A percentile compares a stretch with the other conserved stretches of the same genome.
phyloP scores from a whole-genome alignment of 1,140 invertebrate genomes.

The Tetragonula clypearis region DNA sequence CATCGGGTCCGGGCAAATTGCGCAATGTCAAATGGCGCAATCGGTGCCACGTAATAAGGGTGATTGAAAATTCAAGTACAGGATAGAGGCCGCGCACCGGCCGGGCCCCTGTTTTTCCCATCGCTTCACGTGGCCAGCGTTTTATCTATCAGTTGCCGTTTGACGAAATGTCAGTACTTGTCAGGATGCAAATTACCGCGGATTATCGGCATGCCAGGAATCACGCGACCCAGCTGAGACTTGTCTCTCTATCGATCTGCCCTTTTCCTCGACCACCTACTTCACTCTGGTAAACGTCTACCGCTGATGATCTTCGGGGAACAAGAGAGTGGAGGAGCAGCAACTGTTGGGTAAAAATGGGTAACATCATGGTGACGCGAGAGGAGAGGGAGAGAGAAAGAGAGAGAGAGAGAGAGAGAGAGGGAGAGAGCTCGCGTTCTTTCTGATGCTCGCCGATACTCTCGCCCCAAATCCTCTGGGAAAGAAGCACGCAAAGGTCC shows the following conservation, averaged over 20 bases:
- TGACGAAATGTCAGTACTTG: constrained; percentile 33
- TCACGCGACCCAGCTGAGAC: background rate
- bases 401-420: no score
- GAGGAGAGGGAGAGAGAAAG: no score
- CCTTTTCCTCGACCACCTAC: background rate
- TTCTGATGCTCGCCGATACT: background rate
- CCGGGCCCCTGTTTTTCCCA: constrained; percentile 36
- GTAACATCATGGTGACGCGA: no score
- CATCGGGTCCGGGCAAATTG: constrained; percentile 1
- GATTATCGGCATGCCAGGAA: constrained; percentile 27
- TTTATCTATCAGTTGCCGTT: constrained; percentile 47
- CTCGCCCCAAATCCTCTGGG: constrained; percentile 37
- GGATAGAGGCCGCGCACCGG: background rate
- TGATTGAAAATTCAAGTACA: constrained; percentile 47
- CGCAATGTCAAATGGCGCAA: constrained; percentile 26
- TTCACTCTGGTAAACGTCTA: background rate
- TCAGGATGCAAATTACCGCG: constrained; percentile 30
- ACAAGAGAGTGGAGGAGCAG: background rate
- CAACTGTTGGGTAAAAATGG: no score
- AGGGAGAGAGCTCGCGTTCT: background rate
- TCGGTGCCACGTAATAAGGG: constrained; percentile 45
- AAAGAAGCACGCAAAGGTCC: constrained; percentile 73
- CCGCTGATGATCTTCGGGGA: background rate
- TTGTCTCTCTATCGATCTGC: background rate
- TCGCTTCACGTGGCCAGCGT: constrained; percentile 25